Percentiles rank a stretch among this genome's conserved stretches.
phyloP scores from a whole-genome alignment of 64 coral and sea anemone species.

The Pocillopora damicornis region DNA sequence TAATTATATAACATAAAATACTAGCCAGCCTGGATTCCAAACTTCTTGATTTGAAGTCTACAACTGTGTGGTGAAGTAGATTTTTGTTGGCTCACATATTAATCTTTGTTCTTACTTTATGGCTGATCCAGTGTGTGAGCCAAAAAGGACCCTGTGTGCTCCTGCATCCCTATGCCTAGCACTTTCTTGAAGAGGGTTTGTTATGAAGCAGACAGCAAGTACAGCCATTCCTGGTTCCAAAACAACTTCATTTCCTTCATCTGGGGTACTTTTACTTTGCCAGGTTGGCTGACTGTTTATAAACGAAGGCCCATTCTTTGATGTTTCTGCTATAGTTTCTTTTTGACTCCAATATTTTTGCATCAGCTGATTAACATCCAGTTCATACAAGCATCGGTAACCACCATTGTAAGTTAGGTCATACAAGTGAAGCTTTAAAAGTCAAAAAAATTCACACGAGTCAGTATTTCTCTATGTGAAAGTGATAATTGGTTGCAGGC shows the following conservation, averaged over 20 bases:
- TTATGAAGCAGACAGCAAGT: constrained; percentile 51
- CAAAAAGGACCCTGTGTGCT: constrained; percentile 8
- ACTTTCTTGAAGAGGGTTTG: neutral
- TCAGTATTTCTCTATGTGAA: neutral
- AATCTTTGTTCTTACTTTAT: neutral
- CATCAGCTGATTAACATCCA: constrained; percentile 49
- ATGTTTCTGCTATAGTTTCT: neutral
- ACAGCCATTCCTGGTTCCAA: constrained; percentile 39
- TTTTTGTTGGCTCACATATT: neutral
- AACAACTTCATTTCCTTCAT: neutral
- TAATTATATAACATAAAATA: too few relatives aligned
- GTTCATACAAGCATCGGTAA: constrained; percentile 66
- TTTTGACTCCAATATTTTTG: constrained; percentile 30
- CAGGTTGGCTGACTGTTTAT: constrained; percentile 54
- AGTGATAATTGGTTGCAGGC: too few relatives aligned
- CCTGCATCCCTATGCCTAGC: neutral
- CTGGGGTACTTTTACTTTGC: constrained; percentile 13
- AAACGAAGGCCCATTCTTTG: constrained; percentile 14
- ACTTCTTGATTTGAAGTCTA: neutral
- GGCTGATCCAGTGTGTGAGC: neutral
- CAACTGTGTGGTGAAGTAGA: neutral
- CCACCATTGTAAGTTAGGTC: constrained; percentile 54
- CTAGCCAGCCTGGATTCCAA: too few relatives aligned
- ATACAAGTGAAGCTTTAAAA: constrained; percentile 59
- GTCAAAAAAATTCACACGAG: neutral